Conservation (phyloP, 1,140 invertebrate species). For the Penaeus vannamei region DNA sequence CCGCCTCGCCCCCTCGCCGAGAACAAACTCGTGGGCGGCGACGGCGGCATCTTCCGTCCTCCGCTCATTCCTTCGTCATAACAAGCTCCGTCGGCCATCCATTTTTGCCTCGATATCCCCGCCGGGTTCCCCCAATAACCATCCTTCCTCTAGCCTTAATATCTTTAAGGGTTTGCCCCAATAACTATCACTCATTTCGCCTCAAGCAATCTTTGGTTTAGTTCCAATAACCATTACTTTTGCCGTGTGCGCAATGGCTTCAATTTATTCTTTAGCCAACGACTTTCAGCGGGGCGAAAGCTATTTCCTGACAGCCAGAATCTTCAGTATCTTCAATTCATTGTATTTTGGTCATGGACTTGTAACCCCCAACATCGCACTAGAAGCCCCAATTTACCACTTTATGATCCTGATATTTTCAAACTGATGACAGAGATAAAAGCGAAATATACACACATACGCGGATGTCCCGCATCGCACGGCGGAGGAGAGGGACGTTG, state of each 20-base stretch:
- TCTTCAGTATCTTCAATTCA: conserved; percentile 37
- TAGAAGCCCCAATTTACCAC: conserved; percentile 13
- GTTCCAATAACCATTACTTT: conserved; percentile 30
- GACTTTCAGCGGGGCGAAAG: background rate
- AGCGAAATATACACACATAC: too few relatives aligned
- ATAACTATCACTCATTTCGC: conserved; percentile 45
- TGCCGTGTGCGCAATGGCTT: conserved; percentile 8
- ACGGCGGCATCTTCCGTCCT: too few relatives aligned
- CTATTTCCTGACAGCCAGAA: conserved; percentile 1
- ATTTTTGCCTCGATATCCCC: conserved; percentile 21
- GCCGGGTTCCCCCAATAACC: conserved; percentile 37
- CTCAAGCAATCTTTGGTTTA: conserved; percentile 39
- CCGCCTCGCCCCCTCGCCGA: too few relatives aligned
- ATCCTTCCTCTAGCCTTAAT: conserved; percentile 31
- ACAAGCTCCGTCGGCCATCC: too few relatives aligned
- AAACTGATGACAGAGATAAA: conserved; percentile 4
- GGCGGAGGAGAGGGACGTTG: too few relatives aligned
- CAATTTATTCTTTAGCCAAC: conserved; percentile 16
- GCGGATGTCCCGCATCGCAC: too few relatives aligned
- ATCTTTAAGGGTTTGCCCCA: conserved; percentile 13
- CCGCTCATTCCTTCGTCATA: too few relatives aligned
- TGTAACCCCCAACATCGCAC: background rate
- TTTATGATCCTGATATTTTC: background rate
- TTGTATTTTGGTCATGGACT: conserved; percentile 35
- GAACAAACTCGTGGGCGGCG: too few relatives aligned